Conservation (phyloP, 2,888 invertebrate species). For the Craniophora ligustri region DNA sequence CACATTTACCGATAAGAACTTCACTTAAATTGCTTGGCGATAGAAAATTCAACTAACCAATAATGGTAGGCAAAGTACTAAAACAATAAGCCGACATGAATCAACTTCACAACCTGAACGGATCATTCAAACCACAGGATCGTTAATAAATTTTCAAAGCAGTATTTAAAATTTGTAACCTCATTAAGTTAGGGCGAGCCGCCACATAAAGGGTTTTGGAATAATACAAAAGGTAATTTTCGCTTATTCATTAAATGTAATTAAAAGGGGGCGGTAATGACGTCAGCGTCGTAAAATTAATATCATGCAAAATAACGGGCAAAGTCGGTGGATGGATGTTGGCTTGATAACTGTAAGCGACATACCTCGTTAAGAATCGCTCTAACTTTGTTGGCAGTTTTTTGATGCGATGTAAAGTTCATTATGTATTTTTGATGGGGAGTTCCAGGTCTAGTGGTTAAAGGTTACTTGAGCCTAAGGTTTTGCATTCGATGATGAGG, state of each 20-base stretch:
- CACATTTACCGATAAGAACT: too few species aligned
- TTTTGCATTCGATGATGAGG: too few species aligned
- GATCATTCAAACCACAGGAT: slow-evolving; percentile 52
- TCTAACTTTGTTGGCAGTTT: slow-evolving; percentile 39
- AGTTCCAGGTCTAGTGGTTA: background rate
- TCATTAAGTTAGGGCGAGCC: slow-evolving; percentile 83
- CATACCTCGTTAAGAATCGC: slow-evolving; percentile 40
- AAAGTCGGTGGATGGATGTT: slow-evolving; percentile 58
- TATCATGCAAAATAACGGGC: slow-evolving; percentile 70
- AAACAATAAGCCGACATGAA: slow-evolving; percentile 7
- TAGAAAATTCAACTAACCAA: background rate
- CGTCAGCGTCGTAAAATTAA: slow-evolving; percentile 72
- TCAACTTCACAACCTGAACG: slow-evolving; percentile 16
- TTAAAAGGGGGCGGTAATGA: slow-evolving; percentile 82
- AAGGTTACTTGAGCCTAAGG: too few species aligned
- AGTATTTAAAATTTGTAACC: slow-evolving; percentile 83
- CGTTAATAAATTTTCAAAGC: slow-evolving; percentile 85
- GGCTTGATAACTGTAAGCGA: slow-evolving; percentile 42
- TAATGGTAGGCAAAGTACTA: background rate
- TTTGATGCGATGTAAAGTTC: slow-evolving; percentile 8
- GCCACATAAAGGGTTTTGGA: slow-evolving; percentile 78
- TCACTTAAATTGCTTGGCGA: background rate
- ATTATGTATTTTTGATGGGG: background rate
- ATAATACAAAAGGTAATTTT: slow-evolving; percentile 86
- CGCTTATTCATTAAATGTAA: slow-evolving; percentile 87